Conservation (phyloP, 2,888 invertebrate species). For the Ptychoptera albimana region DNA sequence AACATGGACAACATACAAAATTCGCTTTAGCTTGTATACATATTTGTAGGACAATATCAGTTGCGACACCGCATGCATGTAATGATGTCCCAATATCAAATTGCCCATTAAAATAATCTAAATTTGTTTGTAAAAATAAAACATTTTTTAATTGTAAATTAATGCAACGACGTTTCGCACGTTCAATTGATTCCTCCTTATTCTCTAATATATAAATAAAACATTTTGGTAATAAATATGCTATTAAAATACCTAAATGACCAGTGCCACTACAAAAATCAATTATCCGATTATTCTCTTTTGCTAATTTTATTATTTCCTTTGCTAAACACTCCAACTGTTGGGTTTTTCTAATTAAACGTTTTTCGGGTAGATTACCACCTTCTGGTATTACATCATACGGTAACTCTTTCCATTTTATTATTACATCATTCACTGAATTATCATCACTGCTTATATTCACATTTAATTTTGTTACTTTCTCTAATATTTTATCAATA, state of each 20-base stretch:
- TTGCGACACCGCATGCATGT: constrained; percentile 91
- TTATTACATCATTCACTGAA: constrained; percentile 17
- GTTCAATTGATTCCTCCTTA: constrained; percentile 67
- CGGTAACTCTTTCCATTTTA: constrained; percentile 60
- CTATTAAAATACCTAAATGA: constrained; percentile 76
- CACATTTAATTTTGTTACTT: constrained; percentile 33
- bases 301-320: constrained; percentile 55
- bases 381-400: constrained; percentile 57
- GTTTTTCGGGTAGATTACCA: constrained; percentile 58
- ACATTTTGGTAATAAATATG: constrained; percentile 61
- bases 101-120: constrained; percentile 68
- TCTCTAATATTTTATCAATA: constrained; percentile 40
- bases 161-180: constrained; percentile 55
- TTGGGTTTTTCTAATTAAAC: constrained; percentile 63
- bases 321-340: constrained; percentile 73
- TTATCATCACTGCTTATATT: constrained; percentile 24
- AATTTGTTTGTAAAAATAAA: constrained; percentile 69
- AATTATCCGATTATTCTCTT: constrained; percentile 54
- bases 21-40: constrained; percentile 61
- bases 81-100: constrained; percentile 79
- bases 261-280: constrained; percentile 94
- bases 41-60: constrained; percentile 76
- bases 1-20: constrained; percentile 86
- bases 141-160: constrained; percentile 56
- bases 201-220: constrained; percentile 75